These are phyloP conservation scores for Patiria pectinifera DNA, from an alignment of 53 echinoderm and acorn worm species.

Conservation along the genomic window DNA sequence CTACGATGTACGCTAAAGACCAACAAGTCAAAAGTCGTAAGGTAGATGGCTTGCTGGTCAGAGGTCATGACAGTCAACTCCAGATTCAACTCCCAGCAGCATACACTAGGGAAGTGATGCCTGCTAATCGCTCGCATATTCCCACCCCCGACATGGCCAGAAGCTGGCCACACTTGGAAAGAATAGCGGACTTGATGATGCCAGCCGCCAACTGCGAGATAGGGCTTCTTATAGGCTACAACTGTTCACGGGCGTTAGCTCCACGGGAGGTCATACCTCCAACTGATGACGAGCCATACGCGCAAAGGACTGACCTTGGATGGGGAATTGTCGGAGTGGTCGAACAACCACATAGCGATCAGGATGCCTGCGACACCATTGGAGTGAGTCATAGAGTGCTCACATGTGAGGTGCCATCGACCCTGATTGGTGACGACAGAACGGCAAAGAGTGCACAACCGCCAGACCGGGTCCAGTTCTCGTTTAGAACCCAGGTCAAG, in stretches of 20 bases:
- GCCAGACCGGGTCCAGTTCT: slow-evolving; percentile 6
- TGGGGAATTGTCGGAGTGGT: slow-evolving; percentile 71
- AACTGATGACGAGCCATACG: slow-evolving; percentile 51
- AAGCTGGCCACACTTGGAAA: slow-evolving; percentile 45
- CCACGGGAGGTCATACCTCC: slow-evolving; percentile 60
- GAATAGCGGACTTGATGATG: slow-evolving; percentile 24
- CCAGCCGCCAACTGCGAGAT: slow-evolving; percentile 53
- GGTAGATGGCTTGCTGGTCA: slow-evolving; percentile 11
- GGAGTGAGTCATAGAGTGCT: slow-evolving; percentile 51
- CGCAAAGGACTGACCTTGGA: slow-evolving; percentile 47
- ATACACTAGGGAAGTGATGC: slow-evolving; percentile 36
- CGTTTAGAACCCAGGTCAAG: slow-evolving; percentile 46
- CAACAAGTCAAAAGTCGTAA: background rate
- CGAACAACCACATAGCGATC: background rate
- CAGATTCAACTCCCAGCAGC: slow-evolving; percentile 25
- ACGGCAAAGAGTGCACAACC: background rate
- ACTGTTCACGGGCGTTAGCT: slow-evolving; percentile 56
- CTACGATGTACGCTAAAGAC: slow-evolving; percentile 27
- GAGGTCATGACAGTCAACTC: slow-evolving; percentile 4
- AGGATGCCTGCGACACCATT: slow-evolving; percentile 1
- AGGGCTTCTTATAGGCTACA: slow-evolving; percentile 56
- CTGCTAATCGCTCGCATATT: slow-evolving; percentile 50
- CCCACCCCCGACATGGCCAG: slow-evolving; percentile 58
- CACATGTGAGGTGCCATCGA: slow-evolving; percentile 32
- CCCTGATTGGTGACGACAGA: background rate